Conservation (phyloP, 2,888 invertebrate genomes). For the Siphlonurus alternatus region DNA sequence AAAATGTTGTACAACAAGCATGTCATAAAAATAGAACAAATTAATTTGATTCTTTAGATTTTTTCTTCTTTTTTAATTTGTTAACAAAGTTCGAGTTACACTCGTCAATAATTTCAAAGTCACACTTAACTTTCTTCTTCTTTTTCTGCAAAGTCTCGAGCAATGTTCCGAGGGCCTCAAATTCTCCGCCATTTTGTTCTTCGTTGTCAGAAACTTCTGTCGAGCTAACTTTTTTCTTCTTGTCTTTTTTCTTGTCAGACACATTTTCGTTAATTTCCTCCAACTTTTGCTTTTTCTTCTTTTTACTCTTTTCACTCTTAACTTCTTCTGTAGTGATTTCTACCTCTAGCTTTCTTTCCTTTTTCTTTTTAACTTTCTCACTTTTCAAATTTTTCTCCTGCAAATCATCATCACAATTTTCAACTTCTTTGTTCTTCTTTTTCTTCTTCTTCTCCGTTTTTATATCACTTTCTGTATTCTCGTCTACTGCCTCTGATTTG, state of each 20-base stretch:
- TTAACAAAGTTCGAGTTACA: too few relatives aligned
- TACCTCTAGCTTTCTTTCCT: too few relatives aligned
- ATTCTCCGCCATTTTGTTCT: neutral
- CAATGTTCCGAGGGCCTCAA: too few relatives aligned
- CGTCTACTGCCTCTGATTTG: neutral
- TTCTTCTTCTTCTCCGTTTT: neutral
- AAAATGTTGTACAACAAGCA: too few relatives aligned
- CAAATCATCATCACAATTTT: neutral
- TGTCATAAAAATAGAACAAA: too few relatives aligned
- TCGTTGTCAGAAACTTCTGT: neutral
- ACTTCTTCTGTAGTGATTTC: too few relatives aligned
- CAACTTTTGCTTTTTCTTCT: neutral
- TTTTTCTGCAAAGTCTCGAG: too few relatives aligned
- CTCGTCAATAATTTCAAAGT: too few relatives aligned
- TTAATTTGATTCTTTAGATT: too few relatives aligned
- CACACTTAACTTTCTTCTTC: too few relatives aligned
- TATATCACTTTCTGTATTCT: neutral
- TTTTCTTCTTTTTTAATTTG: too few relatives aligned
- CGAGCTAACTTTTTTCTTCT: neutral
- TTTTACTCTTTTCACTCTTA: neutral
- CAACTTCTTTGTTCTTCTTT: neutral
- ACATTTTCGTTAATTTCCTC: neutral
- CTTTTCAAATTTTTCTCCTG: neutral
- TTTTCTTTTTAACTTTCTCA: neutral
- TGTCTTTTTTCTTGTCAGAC: conserved; percentile 1